phyloP scores from a whole-genome alignment of 2,797 vertebrate species.

The Lutjanus campechanus region DNA sequence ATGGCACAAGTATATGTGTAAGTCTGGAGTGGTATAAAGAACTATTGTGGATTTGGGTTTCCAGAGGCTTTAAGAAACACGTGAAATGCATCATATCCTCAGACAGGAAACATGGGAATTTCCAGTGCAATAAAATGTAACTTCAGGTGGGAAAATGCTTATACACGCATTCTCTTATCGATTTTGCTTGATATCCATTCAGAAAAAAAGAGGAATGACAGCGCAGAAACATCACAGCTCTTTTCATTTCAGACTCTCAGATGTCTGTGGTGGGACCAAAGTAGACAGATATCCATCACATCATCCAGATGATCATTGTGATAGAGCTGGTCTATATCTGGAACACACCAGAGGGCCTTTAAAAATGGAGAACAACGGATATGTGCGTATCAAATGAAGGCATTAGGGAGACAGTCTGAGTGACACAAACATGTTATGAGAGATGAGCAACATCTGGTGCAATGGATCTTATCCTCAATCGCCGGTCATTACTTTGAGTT shows the following conservation, averaged over 20 bases:
- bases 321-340: slow-evolving; percentile 76
- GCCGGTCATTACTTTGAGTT: slow-evolving; percentile 64
- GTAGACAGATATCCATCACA: slow-evolving; percentile 74
- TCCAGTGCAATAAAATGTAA: neutral
- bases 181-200: slow-evolving; percentile 53
- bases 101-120: neutral
- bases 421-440: slow-evolving; percentile 86
- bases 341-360: slow-evolving; percentile 73
- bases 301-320: slow-evolving; percentile 57
- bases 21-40: too few relatives aligned
- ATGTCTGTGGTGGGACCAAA: slow-evolving; percentile 59
- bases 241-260: slow-evolving; percentile 53
- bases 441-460: slow-evolving; percentile 85
- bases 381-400: slow-evolving; percentile 77
- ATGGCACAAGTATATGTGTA: too few relatives aligned
- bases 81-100: neutral
- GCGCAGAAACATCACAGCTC: slow-evolving; percentile 15
- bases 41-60: too few relatives aligned
- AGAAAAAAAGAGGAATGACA: slow-evolving; percentile 13
- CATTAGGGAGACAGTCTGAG: slow-evolving; percentile 73
- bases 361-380: slow-evolving; percentile 72
- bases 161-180: slow-evolving; percentile 1
- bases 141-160: slow-evolving; percentile 8
- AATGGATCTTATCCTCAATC: slow-evolving; percentile 75
- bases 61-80: too few relatives aligned